phyloP scores from a whole-genome alignment of 2,113 vertebrate genomes.

The Mesoclemmys tuberculata region DNA sequence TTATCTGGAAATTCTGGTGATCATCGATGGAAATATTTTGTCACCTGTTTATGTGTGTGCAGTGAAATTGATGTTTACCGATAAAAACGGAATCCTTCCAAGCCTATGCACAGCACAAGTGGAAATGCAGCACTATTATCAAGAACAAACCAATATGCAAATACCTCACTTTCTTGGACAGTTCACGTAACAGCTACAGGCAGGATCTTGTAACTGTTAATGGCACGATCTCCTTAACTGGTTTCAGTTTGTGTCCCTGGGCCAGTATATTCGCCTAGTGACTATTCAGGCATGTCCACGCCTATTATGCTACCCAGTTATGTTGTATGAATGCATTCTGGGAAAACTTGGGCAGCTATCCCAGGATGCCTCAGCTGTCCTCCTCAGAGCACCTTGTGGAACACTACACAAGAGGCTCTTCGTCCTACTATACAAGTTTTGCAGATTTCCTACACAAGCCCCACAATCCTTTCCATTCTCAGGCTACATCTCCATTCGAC shows the following conservation, averaged over 20 bases:
- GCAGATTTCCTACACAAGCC: neutral
- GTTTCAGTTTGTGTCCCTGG: neutral
- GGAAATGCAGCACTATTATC: neutral
- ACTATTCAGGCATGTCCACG: neutral
- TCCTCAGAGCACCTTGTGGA: rapidly evolving
- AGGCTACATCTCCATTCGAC: neutral
- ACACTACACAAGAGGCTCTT: neutral
- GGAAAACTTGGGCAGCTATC: rapidly evolving
- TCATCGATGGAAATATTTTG: neutral
- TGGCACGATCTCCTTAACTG: rapidly evolving
- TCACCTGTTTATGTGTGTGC: neutral
- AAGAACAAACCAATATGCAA: neutral
- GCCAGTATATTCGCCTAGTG: rapidly evolving
- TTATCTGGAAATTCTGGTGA: neutral
- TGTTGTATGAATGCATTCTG: neutral
- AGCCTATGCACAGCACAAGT: neutral
- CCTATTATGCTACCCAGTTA: rapidly evolving
- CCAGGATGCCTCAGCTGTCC: neutral
- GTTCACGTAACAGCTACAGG: neutral
- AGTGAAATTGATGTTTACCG: neutral
- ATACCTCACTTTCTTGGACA: neutral
- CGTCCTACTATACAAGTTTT: neutral
- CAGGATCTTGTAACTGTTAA: neutral
- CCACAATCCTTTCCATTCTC: neutral
- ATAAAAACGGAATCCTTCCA: neutral